Conservation (phyloP, 2,113 vertebrate species). For the Nanorana parkeri region DNA sequence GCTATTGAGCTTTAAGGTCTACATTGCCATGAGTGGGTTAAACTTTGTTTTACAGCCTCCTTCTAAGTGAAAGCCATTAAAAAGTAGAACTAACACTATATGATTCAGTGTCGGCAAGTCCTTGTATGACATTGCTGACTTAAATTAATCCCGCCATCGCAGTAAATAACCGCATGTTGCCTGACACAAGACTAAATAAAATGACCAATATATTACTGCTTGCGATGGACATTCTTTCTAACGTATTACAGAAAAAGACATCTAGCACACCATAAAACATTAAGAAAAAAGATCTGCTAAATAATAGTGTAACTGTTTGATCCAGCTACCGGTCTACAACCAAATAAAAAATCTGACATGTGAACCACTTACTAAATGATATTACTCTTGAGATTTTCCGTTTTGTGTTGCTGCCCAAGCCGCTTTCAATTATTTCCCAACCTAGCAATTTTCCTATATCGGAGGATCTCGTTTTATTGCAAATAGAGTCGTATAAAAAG, state of each 20-base stretch:
- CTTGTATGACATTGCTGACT: conserved; percentile 56
- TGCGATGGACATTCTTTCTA: conserved; percentile 63
- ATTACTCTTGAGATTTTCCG: conserved; percentile 56
- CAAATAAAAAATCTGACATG: conserved; percentile 64
- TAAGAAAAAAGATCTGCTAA: conserved; percentile 60
- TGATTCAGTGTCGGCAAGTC: conserved; percentile 52
- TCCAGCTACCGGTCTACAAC: conserved; percentile 59
- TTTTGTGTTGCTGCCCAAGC: conserved; percentile 44
- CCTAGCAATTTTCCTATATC: conserved; percentile 66
- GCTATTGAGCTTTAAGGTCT: no score
- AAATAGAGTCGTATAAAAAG: conserved; percentile 65
- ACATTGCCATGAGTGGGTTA: background rate
- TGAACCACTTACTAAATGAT: conserved; percentile 64
- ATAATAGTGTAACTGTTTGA: conserved; percentile 59
- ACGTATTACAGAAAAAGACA: conserved; percentile 79
- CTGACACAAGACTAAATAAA: conserved; percentile 55
- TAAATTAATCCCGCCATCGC: conserved; percentile 51
- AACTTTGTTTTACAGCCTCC: conserved; percentile 8
- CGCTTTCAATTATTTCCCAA: conserved; percentile 69
- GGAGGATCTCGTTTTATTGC: conserved; percentile 68
- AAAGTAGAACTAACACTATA: conserved; percentile 29
- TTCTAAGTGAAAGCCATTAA: conserved; percentile 22
- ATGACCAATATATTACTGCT: conserved; percentile 46
- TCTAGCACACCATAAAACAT: conserved; percentile 69
- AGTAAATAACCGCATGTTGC: conserved; percentile 53